Base-by-base conservation (phyloP, 2,888 invertebrate species). In the Amblyjoppa proteus region DNA sequence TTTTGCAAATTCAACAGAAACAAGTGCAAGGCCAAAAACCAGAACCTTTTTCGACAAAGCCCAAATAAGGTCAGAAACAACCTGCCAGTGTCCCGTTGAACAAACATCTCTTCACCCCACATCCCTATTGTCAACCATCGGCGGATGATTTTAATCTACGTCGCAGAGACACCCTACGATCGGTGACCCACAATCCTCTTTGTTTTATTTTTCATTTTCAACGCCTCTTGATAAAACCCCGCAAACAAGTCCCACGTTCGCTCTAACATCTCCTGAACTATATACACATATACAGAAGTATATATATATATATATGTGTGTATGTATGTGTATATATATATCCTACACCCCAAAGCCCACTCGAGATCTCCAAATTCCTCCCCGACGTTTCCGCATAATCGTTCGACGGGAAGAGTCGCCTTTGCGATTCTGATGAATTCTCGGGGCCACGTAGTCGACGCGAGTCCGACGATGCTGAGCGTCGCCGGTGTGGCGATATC, bases 401-500 rank as follows among this genome's bases (percentile, higher is more conserved):
- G 61, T 6, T 64, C 61, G 31, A 16, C 61, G 31, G 16, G 31
- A 34, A 34, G 61, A 16, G 34, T 28, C 28, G 45, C 45, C 4
- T 45, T 64, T 34, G 61, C 34, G n/a, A 34, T 31, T 28, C 31
- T 34, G 61, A 64, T 64, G 61, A 64, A 64, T 64, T 64, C 61
- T 64, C 61, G 61, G 31, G 61, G 61, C 28, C 61, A 64, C 61
- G 61, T 64, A 64, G 31, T n/a, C 61, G 34, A 11, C 13, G 31
- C 16, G 61, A 64, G 53, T 56, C 31, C 53, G 20, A 73, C 34
- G 71, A 34, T 64, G 61, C 61, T 61, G 31, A 11, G 25, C 20
- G 61, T 61, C 61, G 61, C 61, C 31, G 28, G 61, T 53, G 61
- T 31, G 28, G 61, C 31, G 31, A 64, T 64, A 64, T 64, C 61